Evolutionary conservation across 2,113 vertebrate species (phyloP).

Genomic region (Gymnogyps californianus): DNA sequence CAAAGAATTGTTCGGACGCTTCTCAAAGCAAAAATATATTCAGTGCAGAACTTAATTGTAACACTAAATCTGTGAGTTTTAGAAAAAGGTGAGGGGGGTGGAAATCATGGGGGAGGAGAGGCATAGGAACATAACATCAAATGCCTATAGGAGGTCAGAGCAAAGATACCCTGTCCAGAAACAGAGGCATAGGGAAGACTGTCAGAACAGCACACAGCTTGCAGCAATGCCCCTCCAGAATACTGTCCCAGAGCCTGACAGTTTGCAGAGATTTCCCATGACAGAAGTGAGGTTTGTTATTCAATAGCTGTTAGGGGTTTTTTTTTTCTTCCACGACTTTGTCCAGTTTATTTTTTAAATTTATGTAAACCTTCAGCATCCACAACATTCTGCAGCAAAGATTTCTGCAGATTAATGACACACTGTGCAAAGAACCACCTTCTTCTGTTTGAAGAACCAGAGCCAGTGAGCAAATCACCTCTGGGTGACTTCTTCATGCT

Average conservation of each 20-base stretch:
- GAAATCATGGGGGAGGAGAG: background rate
- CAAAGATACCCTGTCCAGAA: background rate
- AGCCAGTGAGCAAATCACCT: background rate
- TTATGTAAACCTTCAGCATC: background rate
- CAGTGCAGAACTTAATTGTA: constrained; percentile 1
- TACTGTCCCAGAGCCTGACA: background rate
- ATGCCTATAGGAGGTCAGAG: background rate
- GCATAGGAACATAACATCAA: background rate
- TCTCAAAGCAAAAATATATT: constrained; percentile 40
- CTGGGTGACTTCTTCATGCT: background rate
- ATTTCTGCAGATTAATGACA: background rate
- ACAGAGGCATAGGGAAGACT: background rate
- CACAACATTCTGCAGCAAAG: background rate
- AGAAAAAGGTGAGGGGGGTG: background rate
- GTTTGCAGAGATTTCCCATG: background rate
- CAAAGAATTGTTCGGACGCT: background rate
- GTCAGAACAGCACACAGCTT: background rate
- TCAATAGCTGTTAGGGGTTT: background rate
- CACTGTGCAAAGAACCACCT: background rate
- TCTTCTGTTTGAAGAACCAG: background rate
- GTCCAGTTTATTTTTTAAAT: background rate
- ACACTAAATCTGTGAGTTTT: background rate
- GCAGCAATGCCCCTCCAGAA: background rate
- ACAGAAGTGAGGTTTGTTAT: constrained; percentile 19
- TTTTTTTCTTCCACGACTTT: background rate